A percentile compares a stretch with the other conserved stretches of the same genome.
Evolutionary conservation across 2,797 vertebrate species (phyloP).

Genomic region (Macroramphosus scolopax): DNA sequence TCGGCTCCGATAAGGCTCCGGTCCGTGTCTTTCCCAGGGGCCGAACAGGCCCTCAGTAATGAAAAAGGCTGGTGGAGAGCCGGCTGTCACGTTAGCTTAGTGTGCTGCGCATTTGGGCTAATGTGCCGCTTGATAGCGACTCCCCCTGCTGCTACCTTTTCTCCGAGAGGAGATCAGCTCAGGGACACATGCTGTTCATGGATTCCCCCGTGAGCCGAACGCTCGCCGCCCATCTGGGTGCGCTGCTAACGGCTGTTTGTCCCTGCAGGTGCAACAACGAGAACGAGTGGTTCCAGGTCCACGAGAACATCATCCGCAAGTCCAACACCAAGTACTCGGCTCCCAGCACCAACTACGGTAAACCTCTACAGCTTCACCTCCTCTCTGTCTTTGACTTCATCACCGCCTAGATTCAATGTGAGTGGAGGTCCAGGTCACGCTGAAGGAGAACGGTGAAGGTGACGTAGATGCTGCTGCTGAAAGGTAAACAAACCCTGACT

Average conservation of each 20-base stretch:
- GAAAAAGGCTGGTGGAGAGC: slow-evolving; percentile 76
- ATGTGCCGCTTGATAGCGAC: slow-evolving; percentile 76
- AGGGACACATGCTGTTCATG: slow-evolving; percentile 73
- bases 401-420: too few species aligned
- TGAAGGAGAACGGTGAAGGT: too few species aligned
- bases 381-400: too few species aligned
- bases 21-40: slow-evolving; percentile 71
- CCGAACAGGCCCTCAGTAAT: slow-evolving; percentile 72
- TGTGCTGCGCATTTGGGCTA: slow-evolving; percentile 70
- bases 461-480: too few species aligned
- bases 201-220: slow-evolving; percentile 52
- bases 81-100: slow-evolving; percentile 78
- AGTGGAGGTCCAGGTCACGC: too few species aligned
- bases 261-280: slow-evolving; percentile 95
- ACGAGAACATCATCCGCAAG: slow-evolving; percentile 98
- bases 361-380: slow-evolving; percentile 40
- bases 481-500: too few species aligned
- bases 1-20: slow-evolving; percentile 72
- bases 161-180: slow-evolving; percentile 72
- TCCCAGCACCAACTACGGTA: slow-evolving; percentile 98
- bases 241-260: slow-evolving; percentile 52
- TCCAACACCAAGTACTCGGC: slow-evolving; percentile 99
- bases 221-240: slow-evolving; percentile 61
- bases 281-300: slow-evolving; percentile 97
- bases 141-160: slow-evolving; percentile 73